Evolutionary conservation across 1,140 invertebrate genomes (phyloP).

Genomic region (Druon quercuslanigerum): DNA sequence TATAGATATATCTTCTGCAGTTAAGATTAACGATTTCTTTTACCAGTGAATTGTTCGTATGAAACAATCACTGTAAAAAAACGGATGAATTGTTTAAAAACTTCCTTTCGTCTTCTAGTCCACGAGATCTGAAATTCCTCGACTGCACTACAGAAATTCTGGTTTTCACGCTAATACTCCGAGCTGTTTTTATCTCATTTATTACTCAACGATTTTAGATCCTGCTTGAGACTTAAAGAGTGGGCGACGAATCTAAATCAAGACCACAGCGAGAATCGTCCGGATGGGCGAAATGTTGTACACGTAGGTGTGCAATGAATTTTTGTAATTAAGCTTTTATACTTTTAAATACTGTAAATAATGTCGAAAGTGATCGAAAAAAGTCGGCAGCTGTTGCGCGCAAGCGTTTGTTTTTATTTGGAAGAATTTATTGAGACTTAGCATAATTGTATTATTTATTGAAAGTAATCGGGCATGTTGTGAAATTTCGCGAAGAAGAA

Average conservation of each 20-base stretch:
- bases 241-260: conserved; percentile 1
- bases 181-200: too few species aligned
- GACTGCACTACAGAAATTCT: too few species aligned
- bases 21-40: neutral
- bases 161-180: too few species aligned
- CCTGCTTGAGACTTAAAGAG: neutral
- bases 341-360: conserved; percentile 14
- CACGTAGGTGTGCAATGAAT: neutral
- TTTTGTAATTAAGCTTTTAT: conserved; percentile 26
- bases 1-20: neutral
- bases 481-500: conserved; percentile 29
- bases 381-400: conserved; percentile 26
- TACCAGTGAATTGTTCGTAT: conserved; percentile 11
- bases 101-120: too few species aligned
- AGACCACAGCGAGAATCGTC: conserved; percentile 7
- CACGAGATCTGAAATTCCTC: too few species aligned
- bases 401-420: conserved; percentile 20
- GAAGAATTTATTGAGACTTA: conserved; percentile 29
- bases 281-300: neutral
- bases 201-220: too few species aligned
- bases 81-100: too few species aligned
- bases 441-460: conserved; percentile 31
- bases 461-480: conserved; percentile 18
- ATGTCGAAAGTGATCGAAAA: conserved; percentile 20
- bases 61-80: conserved; percentile 11